Evolutionary conservation across 2,113 vertebrate genomes (phyloP), one percentile per base, ranked within the genome.

Genomic region (Dasypus novemcinctus): DNA sequence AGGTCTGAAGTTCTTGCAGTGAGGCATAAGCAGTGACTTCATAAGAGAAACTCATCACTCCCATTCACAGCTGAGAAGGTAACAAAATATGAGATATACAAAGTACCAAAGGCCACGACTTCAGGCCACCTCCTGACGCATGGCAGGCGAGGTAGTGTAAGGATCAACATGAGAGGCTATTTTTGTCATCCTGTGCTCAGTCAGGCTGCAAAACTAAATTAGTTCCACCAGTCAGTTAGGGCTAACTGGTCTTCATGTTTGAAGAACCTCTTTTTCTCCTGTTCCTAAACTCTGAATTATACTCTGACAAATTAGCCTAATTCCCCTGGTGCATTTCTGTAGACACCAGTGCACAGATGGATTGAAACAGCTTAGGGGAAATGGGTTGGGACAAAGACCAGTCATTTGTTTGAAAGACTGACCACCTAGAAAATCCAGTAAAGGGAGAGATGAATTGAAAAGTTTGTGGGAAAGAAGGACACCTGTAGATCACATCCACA

Each of bases 1-100:
- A 43, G 85, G 78, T 88, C 90, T 96, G 63, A 93, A 90, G 87
- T 82, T 87, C 71, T 84, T 63, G 21, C 83, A 82, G 94, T 76
- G 79, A 93, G 92, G 93, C 64, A 23, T 80, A 81, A 54, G 74
- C 72, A 29, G 18, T 68, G 90, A 75, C 66, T 91, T 93, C 69
- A 7, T 63, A 79, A 79, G 64, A 79, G 80, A 86, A 78, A 88
- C 57, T 74, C 95, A 88, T 92, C 76, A 36, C 31, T 96, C 87
- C 92, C 13, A 88, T 74, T 71, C 82, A 74, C 43, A 36, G 54
- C 43, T 31, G 74, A 82, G 54, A 69, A 75, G 13, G 27, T 57
- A 46, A 79, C 4, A 33, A 18, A 12, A 85, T 38, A 20, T n/a
- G 46, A 52, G 61, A 54, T 8, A 10, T 54, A 64, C 25, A 90